Evolutionary conservation across 2,888 invertebrate genomes (phyloP), one percentile per base, ranked within the genome.

Genomic region (Lithodes maja): DNA sequence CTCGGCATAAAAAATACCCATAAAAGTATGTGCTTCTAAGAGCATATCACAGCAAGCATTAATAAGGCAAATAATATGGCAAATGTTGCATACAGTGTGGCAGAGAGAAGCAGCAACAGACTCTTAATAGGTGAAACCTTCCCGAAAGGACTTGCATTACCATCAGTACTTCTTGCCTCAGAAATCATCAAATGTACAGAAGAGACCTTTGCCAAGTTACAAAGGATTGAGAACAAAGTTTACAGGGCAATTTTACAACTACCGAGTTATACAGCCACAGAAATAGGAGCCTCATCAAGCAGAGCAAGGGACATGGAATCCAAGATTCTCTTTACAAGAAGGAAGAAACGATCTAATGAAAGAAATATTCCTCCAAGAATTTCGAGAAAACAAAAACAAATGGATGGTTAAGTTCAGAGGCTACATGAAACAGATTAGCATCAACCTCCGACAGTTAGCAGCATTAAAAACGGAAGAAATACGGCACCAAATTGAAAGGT

Each of bases 51-150:
- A 61, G 61, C 5, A 5, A 61, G 7, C 5, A 61, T 61, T 61
- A 61, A 61, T 12, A 61, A 61, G 12, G 61, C 61, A 61, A 61
- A 61, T 12, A 61, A 12, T 9, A 9, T 61, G 61, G 61, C 61
- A 61, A 61, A 61, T 12, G 12, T 61, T 9, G 61, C 61, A 5
- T 61, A 9, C 61, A 61, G 61, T 61, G 61, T 61, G 12, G 12
- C 1, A 12, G 61, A 61, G 61, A 61, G 12, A 61, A 61, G 61
- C 61, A 9, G 61, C 12, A 61, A 61, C 61, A 61, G 61, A 9
- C 74, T 74, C 3, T 17, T 74, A 74, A 74, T 74, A 15, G 74
- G 74, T n/a, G n/a, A 74, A 7, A 74, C 74, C 33, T 74, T 74
- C 33, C n/a, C 15, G 74, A 74, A 74, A n/a, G 74, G 74, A 74